Conservation (phyloP, 2,113 vertebrate species). For the Burhinus bistriatus region DNA sequence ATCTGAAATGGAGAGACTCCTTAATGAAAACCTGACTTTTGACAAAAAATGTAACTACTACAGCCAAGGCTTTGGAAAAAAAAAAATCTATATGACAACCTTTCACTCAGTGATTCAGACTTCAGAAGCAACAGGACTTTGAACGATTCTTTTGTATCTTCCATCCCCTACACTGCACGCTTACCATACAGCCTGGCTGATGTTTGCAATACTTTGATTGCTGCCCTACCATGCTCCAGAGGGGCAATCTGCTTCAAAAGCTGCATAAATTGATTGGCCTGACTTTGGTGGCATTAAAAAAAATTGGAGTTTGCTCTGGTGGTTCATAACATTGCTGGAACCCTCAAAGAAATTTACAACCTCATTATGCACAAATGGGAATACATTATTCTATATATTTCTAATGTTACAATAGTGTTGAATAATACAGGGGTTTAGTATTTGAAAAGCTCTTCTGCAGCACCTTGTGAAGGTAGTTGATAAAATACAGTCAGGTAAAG, state of each 20-base stretch:
- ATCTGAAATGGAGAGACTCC: background rate
- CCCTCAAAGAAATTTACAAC: constrained; percentile 65
- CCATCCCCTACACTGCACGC: accelerated
- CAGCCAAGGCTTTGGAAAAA: background rate
- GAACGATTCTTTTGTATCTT: background rate
- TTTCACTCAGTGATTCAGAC: background rate
- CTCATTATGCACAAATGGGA: constrained; percentile 49
- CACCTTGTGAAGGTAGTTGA: constrained; percentile 22
- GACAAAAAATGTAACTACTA: background rate
- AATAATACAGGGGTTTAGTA: constrained; percentile 47
- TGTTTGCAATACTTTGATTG: background rate
- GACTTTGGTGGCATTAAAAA: constrained; percentile 56
- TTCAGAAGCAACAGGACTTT: background rate
- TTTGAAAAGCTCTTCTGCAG: constrained; percentile 61
- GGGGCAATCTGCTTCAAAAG: background rate
- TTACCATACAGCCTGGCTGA: background rate
- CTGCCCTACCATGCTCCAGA: background rate
- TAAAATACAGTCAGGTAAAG: constrained; percentile 59
- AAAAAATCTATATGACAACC: background rate
- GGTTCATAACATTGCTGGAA: constrained; percentile 52
- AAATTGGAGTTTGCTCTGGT: constrained; percentile 1
- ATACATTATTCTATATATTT: constrained; percentile 43
- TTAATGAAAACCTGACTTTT: constrained; percentile 16
- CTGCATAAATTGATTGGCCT: constrained; percentile 40
- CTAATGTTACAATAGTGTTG: constrained; percentile 51